Evolutionary conservation across 2,888 invertebrate species (phyloP).

Genomic region (Hypselothyrea guttata): DNA sequence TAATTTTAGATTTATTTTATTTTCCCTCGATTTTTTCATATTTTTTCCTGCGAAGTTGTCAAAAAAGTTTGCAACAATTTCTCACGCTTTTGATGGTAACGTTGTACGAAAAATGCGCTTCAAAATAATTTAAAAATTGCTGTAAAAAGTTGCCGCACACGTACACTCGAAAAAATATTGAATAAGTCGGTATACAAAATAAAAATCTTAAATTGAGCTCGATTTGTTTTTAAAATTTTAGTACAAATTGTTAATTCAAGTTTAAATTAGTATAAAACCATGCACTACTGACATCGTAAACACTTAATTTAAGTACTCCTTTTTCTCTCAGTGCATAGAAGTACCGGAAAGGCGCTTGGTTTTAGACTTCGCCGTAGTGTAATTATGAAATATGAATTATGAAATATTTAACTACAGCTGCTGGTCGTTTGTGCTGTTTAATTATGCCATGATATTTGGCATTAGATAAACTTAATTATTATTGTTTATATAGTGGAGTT

Average conservation of each 20-base stretch:
- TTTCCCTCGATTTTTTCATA: conserved; percentile 49
- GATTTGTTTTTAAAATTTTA: no score
- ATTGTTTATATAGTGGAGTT: conserved; percentile 37
- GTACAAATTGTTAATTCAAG: no score
- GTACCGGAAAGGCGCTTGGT: no score
- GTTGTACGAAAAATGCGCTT: conserved; percentile 46
- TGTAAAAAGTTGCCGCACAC: conserved; percentile 37
- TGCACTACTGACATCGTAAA: no score
- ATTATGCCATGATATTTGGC: conserved; percentile 57
- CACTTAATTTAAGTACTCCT: no score
- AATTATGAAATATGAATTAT: conserved; percentile 38
- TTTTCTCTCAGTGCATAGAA: no score
- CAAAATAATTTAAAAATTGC: conserved; percentile 49
- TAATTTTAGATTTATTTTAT: conserved; percentile 23
- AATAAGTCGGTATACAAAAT: not conserved
- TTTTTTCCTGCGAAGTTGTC: conserved; percentile 55
- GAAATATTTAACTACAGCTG: conserved; percentile 45
- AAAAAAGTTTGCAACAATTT: conserved; percentile 70
- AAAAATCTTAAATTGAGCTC: no score
- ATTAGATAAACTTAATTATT: conserved; percentile 64
- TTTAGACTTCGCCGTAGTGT: no score
- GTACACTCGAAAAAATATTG: no score
- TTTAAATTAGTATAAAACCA: no score
- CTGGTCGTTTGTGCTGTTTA: conserved; percentile 34
- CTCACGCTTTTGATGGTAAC: conserved; percentile 60